These are phyloP conservation scores for Tiaroga cobitis DNA, from an alignment of 2,797 vertebrate species.

Conservation along the genomic window DNA sequence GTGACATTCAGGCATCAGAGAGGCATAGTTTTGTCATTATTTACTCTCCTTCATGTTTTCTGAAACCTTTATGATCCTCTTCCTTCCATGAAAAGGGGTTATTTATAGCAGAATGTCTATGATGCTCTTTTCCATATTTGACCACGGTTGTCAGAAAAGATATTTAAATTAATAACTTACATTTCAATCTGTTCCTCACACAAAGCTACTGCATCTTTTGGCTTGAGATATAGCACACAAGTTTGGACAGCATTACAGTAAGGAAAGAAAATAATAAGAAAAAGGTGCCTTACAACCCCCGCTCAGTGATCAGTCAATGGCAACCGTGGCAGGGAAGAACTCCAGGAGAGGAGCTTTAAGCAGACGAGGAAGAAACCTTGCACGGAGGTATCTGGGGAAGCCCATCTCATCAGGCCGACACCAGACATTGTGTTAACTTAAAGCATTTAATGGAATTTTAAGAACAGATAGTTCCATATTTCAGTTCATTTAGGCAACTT, in stretches of 20 bases:
- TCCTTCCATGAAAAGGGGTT: neutral
- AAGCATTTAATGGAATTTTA: neutral
- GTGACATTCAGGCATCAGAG: too few species aligned
- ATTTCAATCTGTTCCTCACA: neutral
- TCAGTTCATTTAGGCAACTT: neutral
- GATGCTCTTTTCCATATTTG: neutral
- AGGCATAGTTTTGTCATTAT: neutral
- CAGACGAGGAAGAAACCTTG: neutral
- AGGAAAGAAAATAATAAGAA: neutral
- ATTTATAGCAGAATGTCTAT: neutral
- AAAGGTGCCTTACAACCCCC: too few species aligned
- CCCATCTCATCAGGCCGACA: neutral
- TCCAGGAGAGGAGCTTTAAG: neutral
- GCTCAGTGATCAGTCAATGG: neutral
- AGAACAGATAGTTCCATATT: neutral
- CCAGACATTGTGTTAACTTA: neutral
- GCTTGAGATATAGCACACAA: neutral
- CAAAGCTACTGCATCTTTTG: neutral
- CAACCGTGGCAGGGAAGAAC: neutral
- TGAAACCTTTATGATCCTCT: neutral
- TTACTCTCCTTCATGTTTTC: neutral
- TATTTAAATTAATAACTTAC: neutral
- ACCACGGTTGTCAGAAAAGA: neutral
- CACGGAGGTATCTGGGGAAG: neutral
- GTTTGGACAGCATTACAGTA: neutral